Evolutionary conservation across 2,797 vertebrate species (phyloP).

Genomic region (Artibeus jamaicensis): DNA sequence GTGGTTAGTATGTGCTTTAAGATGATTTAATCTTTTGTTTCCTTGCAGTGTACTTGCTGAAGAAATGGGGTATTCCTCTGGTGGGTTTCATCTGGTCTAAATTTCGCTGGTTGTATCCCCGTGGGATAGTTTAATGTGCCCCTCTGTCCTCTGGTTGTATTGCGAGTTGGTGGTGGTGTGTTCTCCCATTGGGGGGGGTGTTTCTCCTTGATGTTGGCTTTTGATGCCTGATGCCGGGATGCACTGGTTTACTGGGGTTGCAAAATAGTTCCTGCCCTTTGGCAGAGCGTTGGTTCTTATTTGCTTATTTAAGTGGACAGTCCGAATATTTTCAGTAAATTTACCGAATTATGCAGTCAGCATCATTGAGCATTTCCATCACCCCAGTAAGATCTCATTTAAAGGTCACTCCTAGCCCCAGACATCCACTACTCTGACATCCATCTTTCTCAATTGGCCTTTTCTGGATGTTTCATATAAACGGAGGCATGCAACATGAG

Average conservation of each 20-base stretch:
- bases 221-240: neutral
- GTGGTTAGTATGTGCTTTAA: neutral
- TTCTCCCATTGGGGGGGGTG: accelerated
- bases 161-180: neutral
- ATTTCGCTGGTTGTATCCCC: neutral
- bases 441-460: neutral
- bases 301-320: neutral
- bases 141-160: neutral
- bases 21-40: neutral
- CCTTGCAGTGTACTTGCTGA: neutral
- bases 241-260: neutral
- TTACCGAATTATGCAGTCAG: neutral
- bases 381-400: neutral
- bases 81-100: neutral
- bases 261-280: neutral
- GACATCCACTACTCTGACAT: neutral
- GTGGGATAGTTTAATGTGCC: neutral
- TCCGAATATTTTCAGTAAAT: neutral
- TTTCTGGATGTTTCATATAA: neutral
- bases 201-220: neutral
- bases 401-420: neutral
- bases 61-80: neutral
- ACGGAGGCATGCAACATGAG: neutral
- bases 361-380: neutral
- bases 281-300: neutral